phyloP scores from a whole-genome alignment of 2,797 vertebrate genomes.

The Parauchenoglanis punctatus region DNA sequence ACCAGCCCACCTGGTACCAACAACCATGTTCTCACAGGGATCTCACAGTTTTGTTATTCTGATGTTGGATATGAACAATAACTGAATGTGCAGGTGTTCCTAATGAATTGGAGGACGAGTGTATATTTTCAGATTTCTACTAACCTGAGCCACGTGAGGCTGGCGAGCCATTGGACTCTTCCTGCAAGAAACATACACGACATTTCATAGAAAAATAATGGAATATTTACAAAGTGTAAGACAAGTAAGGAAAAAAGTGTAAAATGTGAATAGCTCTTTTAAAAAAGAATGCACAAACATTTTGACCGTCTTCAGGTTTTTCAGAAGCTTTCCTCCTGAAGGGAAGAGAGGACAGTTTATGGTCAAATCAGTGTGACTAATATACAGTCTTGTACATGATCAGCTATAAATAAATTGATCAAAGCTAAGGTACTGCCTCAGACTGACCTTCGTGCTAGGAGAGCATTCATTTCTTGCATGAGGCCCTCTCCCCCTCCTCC shows the following conservation, averaged over 20 bases:
- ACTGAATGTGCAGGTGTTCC: background rate
- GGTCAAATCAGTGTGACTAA: background rate
- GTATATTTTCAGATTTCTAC: constrained; percentile 85
- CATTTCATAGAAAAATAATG: background rate
- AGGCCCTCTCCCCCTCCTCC: constrained; percentile 88
- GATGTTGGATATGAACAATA: background rate
- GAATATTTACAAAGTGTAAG: background rate
- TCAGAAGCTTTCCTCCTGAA: constrained; percentile 97
- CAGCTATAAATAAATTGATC: background rate
- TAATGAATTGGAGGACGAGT: background rate
- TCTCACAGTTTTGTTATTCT: background rate
- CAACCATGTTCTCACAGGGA: background rate
- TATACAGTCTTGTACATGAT: background rate
- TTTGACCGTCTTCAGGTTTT: constrained; percentile 89
- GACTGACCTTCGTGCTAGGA: constrained; percentile 92
- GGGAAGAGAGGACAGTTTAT: constrained; percentile 22
- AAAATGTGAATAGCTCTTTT: constrained; percentile 29
- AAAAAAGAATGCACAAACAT: constrained; percentile 66
- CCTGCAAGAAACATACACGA: constrained; percentile 45
- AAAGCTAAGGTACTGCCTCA: background rate
- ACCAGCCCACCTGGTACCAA: background rate
- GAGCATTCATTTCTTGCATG: constrained; percentile 99
- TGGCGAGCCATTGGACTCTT: constrained; percentile 68
- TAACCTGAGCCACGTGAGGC: constrained; percentile 78
- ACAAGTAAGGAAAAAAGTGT: background rate